phyloP scores from a whole-genome alignment of 2,797 vertebrate species.

The Acanthurus lineatus region DNA sequence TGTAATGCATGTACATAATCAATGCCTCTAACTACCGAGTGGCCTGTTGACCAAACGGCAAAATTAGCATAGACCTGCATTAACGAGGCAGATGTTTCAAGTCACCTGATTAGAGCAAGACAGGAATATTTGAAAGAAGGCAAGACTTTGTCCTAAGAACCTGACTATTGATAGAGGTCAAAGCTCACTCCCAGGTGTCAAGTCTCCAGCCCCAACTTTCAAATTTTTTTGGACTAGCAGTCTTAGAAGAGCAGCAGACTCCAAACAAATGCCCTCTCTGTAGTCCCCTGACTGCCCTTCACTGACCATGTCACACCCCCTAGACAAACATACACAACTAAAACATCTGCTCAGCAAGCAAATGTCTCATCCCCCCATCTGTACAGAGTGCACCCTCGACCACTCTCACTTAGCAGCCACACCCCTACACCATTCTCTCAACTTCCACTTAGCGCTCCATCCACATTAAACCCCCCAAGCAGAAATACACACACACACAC shows the following conservation, averaged over 20 bases:
- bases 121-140: slow-evolving; percentile 6
- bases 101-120: neutral
- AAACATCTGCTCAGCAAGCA: slow-evolving; percentile 83
- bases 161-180: neutral
- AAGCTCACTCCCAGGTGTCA: slow-evolving; percentile 27
- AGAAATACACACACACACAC: slow-evolving; percentile 45
- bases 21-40: slow-evolving; percentile 50
- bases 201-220: slow-evolving; percentile 31
- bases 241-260: slow-evolving; percentile 62
- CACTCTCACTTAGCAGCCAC: slow-evolving; percentile 64
- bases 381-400: slow-evolving; percentile 49
- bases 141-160: neutral
- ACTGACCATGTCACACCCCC: slow-evolving; percentile 77
- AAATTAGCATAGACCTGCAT: slow-evolving; percentile 11
- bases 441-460: slow-evolving; percentile 72
- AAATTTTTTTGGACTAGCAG: slow-evolving; percentile 44
- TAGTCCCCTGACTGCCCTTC: slow-evolving; percentile 75
- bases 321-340: slow-evolving; percentile 79
- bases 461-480: slow-evolving; percentile 46
- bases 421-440: slow-evolving; percentile 64
- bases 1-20: slow-evolving; percentile 46
- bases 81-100: slow-evolving; percentile 4
- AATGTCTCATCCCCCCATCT: slow-evolving; percentile 60
- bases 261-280: slow-evolving; percentile 64
- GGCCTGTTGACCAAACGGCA: slow-evolving; percentile 24